These are phyloP conservation scores for Falco biarmicus DNA, from an alignment of 2,797 vertebrate species.

Conservation along the genomic window DNA sequence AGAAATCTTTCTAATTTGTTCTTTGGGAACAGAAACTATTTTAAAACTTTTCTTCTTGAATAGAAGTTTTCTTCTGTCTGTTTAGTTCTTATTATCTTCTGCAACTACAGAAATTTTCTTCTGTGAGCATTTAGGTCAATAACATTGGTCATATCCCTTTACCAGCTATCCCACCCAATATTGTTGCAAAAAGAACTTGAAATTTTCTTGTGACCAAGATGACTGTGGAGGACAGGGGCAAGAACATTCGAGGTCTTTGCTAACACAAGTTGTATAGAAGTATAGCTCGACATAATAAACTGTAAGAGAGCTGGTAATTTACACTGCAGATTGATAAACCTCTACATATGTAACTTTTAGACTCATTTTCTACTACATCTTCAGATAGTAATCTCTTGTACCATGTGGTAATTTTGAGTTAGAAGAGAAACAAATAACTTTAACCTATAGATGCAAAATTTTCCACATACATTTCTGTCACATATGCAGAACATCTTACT, in stretches of 20 bases:
- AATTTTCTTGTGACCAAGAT: not conserved
- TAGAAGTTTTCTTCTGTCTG: not conserved
- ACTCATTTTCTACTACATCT: not conserved
- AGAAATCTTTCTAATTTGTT: not conserved
- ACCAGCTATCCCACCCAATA: not conserved
- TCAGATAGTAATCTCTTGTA: not conserved
- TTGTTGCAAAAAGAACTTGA: not conserved
- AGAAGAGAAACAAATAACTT: not conserved
- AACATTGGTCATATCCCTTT: not conserved
- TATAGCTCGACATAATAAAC: not conserved
- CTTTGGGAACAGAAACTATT: not conserved
- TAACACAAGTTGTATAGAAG: not conserved
- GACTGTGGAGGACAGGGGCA: not conserved
- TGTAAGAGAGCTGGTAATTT: not conserved
- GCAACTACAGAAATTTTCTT: not conserved
- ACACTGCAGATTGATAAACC: not conserved
- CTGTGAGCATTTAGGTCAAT: not conserved
- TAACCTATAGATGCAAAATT: not conserved
- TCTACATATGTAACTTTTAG: not conserved
- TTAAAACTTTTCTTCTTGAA: not conserved
- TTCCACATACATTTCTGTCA: not conserved
- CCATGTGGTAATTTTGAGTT: not conserved
- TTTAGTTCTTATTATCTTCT: not conserved
- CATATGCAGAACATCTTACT: not conserved
- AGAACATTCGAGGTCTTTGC: not conserved